Base-by-base conservation (phyloP, 2,888 invertebrate genomes). In the Tetragonula carbonaria region DNA sequence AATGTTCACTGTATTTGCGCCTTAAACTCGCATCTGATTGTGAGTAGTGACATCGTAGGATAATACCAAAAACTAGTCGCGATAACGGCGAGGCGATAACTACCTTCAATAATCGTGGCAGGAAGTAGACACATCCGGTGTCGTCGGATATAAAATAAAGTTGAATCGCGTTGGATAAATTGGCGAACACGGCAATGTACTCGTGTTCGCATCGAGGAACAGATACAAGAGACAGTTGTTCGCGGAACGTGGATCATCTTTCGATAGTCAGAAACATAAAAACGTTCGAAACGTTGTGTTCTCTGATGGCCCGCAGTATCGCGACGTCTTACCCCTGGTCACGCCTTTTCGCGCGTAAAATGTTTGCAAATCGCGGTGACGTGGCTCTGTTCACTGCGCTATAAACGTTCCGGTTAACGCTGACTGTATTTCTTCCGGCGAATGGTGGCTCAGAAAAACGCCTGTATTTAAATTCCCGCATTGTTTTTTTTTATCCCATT, bases 81-180 rank as follows among this genome's bases (percentile, higher is more conserved):
- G 13, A 28, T 14, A n/a, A 57, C 21, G 51, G 65, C 4, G 50
- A 16, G 3, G 53, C 14, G 18, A 45, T 63, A 75, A 67, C 55
- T 28, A 18, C n/a, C 65, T 71, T 70, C 13, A 65, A 71, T 45
- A 62, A 72, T 6, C 82, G 18, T 14, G 28, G 16, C n/a, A 63
- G 50, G 53, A 75, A 62, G 59, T 73, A 33, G 28, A 33, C 33
- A 33, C 45, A 23, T 14, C 63, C 53, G 67, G 65, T 23, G 91
- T 87, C 84, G 86, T 74, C 62, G 72, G 73, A 90, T 91, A 91
- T 45, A 11, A 45, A 92, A 92, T 90, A 91, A 90, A 77, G 62
- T 82, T 88, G 86, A 88, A 91, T 90, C 87, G 88, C 11, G 63
- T 13, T 70, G 82, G 83, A 85, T 86, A 90, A 50, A 38, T 57